phyloP scores from a whole-genome alignment of 2,113 vertebrate species.

The Cavia porcellus region DNA sequence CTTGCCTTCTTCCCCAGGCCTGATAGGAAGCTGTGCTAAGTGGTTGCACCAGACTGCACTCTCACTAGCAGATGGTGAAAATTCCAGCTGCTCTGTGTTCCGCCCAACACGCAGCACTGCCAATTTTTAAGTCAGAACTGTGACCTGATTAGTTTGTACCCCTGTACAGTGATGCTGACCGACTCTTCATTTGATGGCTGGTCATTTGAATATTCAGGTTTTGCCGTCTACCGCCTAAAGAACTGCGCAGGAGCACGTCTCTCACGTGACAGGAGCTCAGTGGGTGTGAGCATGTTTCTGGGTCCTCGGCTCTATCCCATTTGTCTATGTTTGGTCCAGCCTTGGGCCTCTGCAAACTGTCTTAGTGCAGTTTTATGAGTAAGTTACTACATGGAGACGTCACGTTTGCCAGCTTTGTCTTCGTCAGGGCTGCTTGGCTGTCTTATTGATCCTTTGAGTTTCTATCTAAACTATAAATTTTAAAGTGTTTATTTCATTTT shows the following conservation, averaged over 20 bases:
- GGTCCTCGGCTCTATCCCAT: not conserved
- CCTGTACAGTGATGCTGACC: not conserved
- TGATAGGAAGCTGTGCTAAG: not conserved
- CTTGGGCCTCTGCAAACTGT: not conserved
- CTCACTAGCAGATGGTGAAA: not conserved
- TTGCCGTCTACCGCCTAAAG: not conserved
- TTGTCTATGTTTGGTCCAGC: not conserved
- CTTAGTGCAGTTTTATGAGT: not conserved
- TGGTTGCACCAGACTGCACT: rapidly evolving
- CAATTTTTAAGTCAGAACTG: not conserved
- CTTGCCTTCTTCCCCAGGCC: not conserved
- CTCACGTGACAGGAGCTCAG: not conserved
- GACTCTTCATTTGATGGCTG: not conserved
- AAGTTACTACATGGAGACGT: not conserved
- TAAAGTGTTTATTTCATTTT: not conserved
- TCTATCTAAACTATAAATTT: not conserved
- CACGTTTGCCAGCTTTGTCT: not conserved
- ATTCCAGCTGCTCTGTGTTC: not conserved
- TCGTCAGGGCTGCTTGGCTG: not conserved
- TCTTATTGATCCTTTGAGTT: not conserved
- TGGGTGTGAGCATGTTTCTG: not conserved
- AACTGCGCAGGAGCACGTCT: not conserved
- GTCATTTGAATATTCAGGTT: not conserved
- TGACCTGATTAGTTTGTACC: not conserved
- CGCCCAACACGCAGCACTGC: rapidly evolving